Evolutionary conservation across 2,888 invertebrate species (phyloP).

Genomic region (Escarpia spicata): DNA sequence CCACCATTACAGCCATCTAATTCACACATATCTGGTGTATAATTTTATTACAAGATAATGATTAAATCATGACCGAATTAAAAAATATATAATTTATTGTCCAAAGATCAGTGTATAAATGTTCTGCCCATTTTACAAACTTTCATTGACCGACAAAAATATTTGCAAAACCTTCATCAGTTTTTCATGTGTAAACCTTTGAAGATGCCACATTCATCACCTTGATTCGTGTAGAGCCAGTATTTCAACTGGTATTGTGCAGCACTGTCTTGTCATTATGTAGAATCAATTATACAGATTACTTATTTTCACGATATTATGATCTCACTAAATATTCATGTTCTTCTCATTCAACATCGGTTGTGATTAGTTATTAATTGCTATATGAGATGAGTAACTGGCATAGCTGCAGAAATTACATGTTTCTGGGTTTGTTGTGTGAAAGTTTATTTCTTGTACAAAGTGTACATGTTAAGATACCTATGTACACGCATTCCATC

Average conservation of each 20-base stretch:
- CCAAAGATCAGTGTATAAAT: no score
- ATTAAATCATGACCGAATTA: no score
- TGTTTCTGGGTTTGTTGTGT: neutral
- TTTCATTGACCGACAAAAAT: neutral
- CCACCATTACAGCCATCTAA: no score
- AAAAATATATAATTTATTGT: no score
- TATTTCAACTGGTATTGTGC: neutral
- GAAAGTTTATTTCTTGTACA: neutral
- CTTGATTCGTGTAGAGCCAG: neutral
- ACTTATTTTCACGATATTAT: neutral
- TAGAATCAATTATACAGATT: neutral
- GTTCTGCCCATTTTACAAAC: neutral
- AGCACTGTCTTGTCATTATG: neutral
- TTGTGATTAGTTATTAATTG: constrained; percentile 3
- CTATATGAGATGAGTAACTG: neutral
- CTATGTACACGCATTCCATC: neutral
- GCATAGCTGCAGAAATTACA: neutral
- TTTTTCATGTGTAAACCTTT: neutral
- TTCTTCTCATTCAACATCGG: neutral
- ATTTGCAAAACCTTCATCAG: neutral
- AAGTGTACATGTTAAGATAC: neutral
- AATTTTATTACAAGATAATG: no score
- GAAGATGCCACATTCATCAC: neutral
- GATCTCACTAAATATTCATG: neutral
- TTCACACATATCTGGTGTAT: no score